Percentiles rank a stretch among this genome's conserved stretches.
Conservation (phyloP, 1,140 invertebrate species). For the Archivesica marissinica region DNA sequence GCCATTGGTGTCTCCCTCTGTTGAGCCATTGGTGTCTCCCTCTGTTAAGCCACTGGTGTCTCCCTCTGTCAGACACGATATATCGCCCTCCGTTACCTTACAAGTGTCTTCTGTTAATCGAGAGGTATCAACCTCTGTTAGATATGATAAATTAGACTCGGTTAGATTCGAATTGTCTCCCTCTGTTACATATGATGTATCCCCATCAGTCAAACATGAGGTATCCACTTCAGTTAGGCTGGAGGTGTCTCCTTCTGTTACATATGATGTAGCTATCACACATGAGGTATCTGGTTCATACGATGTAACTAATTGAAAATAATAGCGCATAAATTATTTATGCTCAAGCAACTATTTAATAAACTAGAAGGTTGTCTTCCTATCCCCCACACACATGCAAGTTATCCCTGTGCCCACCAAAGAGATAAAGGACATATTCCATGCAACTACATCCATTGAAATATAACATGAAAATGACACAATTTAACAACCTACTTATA, state of each 20-base stretch:
- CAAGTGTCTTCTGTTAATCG: neutral
- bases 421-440: too few relatives aligned
- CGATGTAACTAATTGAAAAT: too few relatives aligned
- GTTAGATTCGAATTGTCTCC: conserved; percentile 18
- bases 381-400: too few relatives aligned
- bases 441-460: too few relatives aligned
- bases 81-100: neutral
- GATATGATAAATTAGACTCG: neutral
- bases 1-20: neutral
- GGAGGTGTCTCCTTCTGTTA: conserved; percentile 22
- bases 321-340: too few relatives aligned
- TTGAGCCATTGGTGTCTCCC: neutral
- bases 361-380: too few relatives aligned
- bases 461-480: too few relatives aligned
- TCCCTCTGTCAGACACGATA: neutral
- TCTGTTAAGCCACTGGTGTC: conserved; percentile 4
- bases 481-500: too few relatives aligned
- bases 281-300: conserved; percentile 39
- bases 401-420: too few relatives aligned
- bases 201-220: neutral
- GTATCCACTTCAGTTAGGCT: conserved; percentile 13
- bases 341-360: too few relatives aligned
- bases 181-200: conserved; percentile 24
- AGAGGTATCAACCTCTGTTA: conserved; percentile 13
- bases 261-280: conserved; percentile 18